phyloP scores from a whole-genome alignment of 2,113 vertebrate species.

The Dunckerocampus dactyliophorus region DNA sequence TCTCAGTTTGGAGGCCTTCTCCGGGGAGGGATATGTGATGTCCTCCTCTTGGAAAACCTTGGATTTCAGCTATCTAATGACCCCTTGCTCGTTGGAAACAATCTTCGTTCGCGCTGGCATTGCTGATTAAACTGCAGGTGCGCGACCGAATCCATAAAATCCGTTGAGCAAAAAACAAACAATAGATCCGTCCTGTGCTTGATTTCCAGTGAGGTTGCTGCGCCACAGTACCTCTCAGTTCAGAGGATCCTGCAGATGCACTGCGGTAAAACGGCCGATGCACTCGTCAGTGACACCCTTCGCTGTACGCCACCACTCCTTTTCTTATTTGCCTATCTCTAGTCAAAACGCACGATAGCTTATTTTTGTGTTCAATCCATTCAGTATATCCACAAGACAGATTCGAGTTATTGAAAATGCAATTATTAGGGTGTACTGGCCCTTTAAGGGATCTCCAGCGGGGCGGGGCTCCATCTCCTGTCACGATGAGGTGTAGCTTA shows the following conservation, averaged over 20 bases:
- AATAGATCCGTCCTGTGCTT: conserved; percentile 5
- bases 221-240: conserved; percentile 31
- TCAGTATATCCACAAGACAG: not conserved
- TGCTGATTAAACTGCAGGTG: conserved; percentile 17
- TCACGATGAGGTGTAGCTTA: not conserved
- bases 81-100: conserved; percentile 26
- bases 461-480: not conserved
- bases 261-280: conserved; percentile 65
- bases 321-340: not conserved
- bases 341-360: not conserved
- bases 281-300: not conserved
- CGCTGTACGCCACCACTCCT: not conserved
- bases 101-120: conserved; percentile 33
- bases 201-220: conserved; percentile 1
- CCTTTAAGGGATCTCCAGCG: conserved; percentile 31
- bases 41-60: conserved; percentile 20
- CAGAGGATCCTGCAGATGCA: conserved; percentile 60
- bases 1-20: conserved; percentile 30
- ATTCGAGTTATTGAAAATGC: not conserved
- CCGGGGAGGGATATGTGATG: not conserved
- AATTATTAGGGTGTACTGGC: conserved; percentile 4
- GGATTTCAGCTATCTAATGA: conserved; percentile 37
- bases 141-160: conserved; percentile 10
- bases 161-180: not conserved
- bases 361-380: not conserved